Base-by-base conservation (phyloP, 2,888 invertebrate genomes). In the Noctuana brunneofusca region DNA sequence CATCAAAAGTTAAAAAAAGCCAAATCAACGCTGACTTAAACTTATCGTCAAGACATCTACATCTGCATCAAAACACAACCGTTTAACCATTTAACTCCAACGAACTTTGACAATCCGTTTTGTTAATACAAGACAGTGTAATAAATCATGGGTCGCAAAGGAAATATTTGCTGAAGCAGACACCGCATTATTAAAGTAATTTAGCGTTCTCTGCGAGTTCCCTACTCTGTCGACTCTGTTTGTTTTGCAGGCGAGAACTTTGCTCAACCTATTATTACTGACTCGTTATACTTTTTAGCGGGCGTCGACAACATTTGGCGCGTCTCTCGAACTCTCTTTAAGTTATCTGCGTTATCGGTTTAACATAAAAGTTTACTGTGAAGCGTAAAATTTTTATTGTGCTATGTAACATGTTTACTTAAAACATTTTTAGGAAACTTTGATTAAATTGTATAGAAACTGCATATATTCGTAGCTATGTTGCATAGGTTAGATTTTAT, bases 201-300 rank as follows among this genome's bases (percentile, higher is more conserved):
- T 87, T 85, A 69, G 71, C 69, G 66, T 52, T 63, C 71, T 72
- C 71, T 69, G 66, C 82, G 82, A 81, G 75, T 76, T 69, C 75
- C 71, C 78, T 81, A 79, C 84, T 81, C 85, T 83, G 88, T 82
- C 75, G 78, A 57, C 75, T 74, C 75, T 91, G 91, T 91, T 91
- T 91, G 91, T 91, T 91, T 91, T 89, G 84, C 88, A 80, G 89
- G 90, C 90, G 91, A 89, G 90, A 91, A 91, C 84, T 87, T 81
- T 79, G 78, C 86, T 71, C 81, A 87, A 86, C 89, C 90, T 84
- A 89, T 90, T 86, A 90, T 90, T 90, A 90, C 79, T 74, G 75
- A 83, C 84, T 84, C 80, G 83, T 84, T 89, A 83, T 86, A 84
- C 83, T 87, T 89, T 87, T 89, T 88, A 83, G 50, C 80, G 79